Percentiles rank a stretch among this genome's conserved stretches.
phyloP scores from a whole-genome alignment of 2,888 invertebrate species.

The Onchidella celtica region DNA sequence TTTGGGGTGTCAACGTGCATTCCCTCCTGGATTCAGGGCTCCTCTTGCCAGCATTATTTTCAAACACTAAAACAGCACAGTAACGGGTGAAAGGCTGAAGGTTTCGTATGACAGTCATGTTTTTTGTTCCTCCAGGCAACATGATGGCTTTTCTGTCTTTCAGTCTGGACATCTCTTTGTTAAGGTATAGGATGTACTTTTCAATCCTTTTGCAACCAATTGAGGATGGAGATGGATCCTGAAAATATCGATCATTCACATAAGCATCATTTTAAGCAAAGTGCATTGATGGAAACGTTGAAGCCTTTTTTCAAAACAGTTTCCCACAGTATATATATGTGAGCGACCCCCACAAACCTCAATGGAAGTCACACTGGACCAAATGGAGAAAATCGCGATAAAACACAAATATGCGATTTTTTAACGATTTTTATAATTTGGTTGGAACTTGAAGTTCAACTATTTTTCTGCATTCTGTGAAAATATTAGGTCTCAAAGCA shows the following conservation, averaged over 20 bases:
- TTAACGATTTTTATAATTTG: no score
- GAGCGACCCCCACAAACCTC: no score
- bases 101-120: constrained; percentile 63
- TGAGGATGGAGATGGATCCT: constrained; percentile 62
- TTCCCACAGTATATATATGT: no score
- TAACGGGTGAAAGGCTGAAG: constrained; percentile 67
- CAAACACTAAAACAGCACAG: constrained; percentile 66
- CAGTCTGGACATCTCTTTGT: constrained; percentile 39
- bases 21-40: constrained; percentile 64
- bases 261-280: no score
- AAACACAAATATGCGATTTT: no score
- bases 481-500: no score
- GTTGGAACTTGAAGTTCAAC: no score
- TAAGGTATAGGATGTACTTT: constrained; percentile 61
- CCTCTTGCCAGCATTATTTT: constrained; percentile 62
- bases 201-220: constrained; percentile 68
- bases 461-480: no score
- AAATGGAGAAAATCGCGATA: no score
- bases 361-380: no score
- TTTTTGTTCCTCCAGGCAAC: constrained; percentile 55
- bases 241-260: neutral
- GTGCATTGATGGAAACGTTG: no score
- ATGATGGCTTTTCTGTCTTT: constrained; percentile 25
- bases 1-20: constrained; percentile 67
- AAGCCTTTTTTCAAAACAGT: no score